A percentile compares a stretch with the other conserved stretches of the same genome.
These are phyloP conservation scores for Coreius guichenoti DNA, from an alignment of 2,797 vertebrate genomes.

Conservation along the genomic window DNA sequence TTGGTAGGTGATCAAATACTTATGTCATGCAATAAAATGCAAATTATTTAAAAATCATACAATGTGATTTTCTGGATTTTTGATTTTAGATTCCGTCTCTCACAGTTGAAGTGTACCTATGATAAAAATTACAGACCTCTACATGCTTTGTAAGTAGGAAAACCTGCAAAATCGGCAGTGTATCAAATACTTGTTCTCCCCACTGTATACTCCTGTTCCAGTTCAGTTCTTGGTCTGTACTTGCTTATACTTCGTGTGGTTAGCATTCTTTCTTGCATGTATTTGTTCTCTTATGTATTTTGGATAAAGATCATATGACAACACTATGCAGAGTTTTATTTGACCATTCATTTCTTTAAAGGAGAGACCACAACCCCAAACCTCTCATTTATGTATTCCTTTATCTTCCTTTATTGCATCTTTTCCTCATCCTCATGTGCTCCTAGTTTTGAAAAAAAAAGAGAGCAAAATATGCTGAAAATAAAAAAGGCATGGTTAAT, in stretches of 20 bases:
- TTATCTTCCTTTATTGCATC: background rate
- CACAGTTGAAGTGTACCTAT: no score
- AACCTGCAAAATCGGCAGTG: no score
- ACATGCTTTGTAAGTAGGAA: no score
- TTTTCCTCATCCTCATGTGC: background rate
- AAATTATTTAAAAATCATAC: no score
- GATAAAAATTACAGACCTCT: no score
- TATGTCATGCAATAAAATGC: no score
- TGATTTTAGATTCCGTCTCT: no score
- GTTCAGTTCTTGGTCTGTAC: background rate
- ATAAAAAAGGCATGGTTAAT: slow-evolving; percentile 52
- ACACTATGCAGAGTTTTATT: slow-evolving; percentile 42
- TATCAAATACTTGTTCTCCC: no score
- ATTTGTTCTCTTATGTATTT: background rate
- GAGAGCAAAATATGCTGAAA: slow-evolving; percentile 44
- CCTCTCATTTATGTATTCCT: slow-evolving; percentile 40
- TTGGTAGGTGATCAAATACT: no score
- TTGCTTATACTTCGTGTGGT: background rate
- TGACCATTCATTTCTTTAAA: slow-evolving; percentile 26
- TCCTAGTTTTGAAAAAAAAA: background rate
- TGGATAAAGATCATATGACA: background rate
- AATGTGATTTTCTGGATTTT: no score
- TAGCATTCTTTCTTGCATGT: background rate
- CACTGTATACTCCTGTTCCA: background rate
- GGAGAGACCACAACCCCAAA: slow-evolving; percentile 15